Evolutionary conservation across 2,113 vertebrate genomes (phyloP).

Genomic region (Dasyornis broadbenti): DNA sequence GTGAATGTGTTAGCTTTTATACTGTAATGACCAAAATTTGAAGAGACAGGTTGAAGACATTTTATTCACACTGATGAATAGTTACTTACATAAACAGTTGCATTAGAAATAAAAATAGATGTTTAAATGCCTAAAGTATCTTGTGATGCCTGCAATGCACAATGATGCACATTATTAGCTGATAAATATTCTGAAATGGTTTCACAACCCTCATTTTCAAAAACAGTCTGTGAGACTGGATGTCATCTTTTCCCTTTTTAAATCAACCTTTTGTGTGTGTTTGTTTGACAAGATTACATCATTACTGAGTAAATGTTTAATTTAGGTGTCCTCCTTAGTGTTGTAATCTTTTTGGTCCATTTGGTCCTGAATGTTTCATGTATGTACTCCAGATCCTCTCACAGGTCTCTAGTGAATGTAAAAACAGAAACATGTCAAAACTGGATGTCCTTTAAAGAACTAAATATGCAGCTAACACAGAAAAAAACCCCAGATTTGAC

Average conservation of each 20-base stretch:
- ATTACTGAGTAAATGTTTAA: conserved; percentile 63
- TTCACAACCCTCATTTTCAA: conserved; percentile 1
- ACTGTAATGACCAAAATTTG: background rate
- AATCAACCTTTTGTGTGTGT: background rate
- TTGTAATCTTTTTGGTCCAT: conserved; percentile 59
- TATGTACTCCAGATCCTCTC: conserved; percentile 34
- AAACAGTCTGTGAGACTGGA: background rate
- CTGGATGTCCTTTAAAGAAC: conserved; percentile 38
- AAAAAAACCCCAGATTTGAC: conserved; percentile 5
- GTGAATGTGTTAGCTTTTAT: background rate
- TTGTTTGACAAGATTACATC: conserved; percentile 51
- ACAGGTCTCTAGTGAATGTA: background rate
- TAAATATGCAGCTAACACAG: conserved; percentile 10
- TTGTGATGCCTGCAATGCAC: background rate
- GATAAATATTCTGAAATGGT: background rate
- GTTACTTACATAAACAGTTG: background rate
- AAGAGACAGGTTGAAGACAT: background rate
- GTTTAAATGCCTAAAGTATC: background rate
- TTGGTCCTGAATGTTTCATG: conserved; percentile 60
- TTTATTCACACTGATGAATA: background rate
- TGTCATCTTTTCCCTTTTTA: conserved; percentile 13
- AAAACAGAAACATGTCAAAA: conserved; percentile 27
- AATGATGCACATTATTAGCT: background rate
- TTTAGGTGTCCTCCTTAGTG: conserved; percentile 48
- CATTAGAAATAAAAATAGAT: conserved; percentile 7